Base-by-base conservation (phyloP, 2,888 invertebrate species). In the Hirtodrosophila histrioides region DNA sequence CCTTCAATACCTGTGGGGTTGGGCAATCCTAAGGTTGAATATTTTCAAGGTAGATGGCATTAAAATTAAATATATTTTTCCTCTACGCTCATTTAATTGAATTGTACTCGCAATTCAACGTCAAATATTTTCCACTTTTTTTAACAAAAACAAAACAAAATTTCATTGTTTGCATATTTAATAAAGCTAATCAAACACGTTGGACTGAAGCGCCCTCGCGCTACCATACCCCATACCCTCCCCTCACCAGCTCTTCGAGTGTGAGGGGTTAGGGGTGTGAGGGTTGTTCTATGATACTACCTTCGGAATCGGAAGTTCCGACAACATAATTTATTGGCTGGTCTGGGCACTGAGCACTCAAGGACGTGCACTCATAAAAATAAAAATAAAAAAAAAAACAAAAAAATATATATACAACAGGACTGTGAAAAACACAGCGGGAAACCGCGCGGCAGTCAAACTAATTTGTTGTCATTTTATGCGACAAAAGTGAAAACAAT, bases 391-490 rank as follows among this genome's bases (percentile, higher is more conserved):
- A 41, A 23, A 51, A 55, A 29, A 55, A 45, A 36, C 29, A 48
- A 31, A 54, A 44, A 37, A 40, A 64, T 61, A 51, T 61, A 53
- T 58, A 43, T 48, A 65, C n/a, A 62, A 67, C 57, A 68, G 64
- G 67, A 86, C 83, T 79, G 86, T 88, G 83, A 84, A 84, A 77
- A 83, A 83, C 88, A 62, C 84, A 86, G 84, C 84, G 86, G 88
- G 84, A 86, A 83, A 80, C 86, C 88, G 57, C 84, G 61, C 40
- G 72, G 84, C 75, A 83, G 78, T 67, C 84, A 86, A 88, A 88
- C 86, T 88, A 85, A 88, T 85, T 85, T 88, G 88, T 88, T 85
- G 86, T 85, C 84, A 88, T 74, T 88, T 83, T 73, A 87, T 85
- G 87, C 78, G 82, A 82, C 87, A 87, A 87, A 85, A 86, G 85